These are phyloP conservation scores for Sphaerophoria taeniata DNA, from an alignment of 2,888 invertebrate genomes.

Conservation along the genomic window DNA sequence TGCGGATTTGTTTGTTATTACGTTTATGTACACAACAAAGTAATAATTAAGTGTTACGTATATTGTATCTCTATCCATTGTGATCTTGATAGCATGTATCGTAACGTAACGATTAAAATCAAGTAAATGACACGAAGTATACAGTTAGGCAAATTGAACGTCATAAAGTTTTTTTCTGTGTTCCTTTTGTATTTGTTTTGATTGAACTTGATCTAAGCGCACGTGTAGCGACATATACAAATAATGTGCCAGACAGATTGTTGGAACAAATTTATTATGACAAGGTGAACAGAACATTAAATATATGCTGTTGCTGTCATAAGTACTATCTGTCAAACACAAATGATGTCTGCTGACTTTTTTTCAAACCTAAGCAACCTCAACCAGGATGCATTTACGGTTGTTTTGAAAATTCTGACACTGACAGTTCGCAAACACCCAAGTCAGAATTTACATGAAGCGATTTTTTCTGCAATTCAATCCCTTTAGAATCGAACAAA, in stretches of 20 bases:
- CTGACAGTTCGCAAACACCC: no score
- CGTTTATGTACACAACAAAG: constrained; percentile 1
- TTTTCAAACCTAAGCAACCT: no score
- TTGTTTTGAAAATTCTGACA: no score
- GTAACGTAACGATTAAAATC: constrained; percentile 9
- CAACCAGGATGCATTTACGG: no score
- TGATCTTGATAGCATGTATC: constrained; percentile 21
- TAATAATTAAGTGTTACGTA: not conserved
- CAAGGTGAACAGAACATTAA: constrained; percentile 13
- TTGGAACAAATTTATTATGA: constrained; percentile 10
- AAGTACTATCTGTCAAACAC: constrained; percentile 19
- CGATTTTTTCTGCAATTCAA: no score
- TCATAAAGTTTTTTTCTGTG: not conserved
- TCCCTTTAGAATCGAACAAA: not conserved
- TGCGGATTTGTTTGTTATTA: not conserved
- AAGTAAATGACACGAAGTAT: constrained; percentile 23
- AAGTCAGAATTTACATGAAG: no score
- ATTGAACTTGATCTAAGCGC: constrained; percentile 6
- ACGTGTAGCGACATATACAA: constrained; percentile 12
- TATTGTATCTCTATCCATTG: not conserved
- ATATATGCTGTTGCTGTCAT: not conserved
- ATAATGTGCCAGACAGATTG: constrained; percentile 16
- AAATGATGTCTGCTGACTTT: not conserved
- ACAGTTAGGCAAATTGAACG: constrained; percentile 20
- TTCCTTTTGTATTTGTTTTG: not conserved